These are phyloP conservation scores for Volucella bombylans DNA, from an alignment of 2,888 invertebrate genomes.

Conservation along the genomic window DNA sequence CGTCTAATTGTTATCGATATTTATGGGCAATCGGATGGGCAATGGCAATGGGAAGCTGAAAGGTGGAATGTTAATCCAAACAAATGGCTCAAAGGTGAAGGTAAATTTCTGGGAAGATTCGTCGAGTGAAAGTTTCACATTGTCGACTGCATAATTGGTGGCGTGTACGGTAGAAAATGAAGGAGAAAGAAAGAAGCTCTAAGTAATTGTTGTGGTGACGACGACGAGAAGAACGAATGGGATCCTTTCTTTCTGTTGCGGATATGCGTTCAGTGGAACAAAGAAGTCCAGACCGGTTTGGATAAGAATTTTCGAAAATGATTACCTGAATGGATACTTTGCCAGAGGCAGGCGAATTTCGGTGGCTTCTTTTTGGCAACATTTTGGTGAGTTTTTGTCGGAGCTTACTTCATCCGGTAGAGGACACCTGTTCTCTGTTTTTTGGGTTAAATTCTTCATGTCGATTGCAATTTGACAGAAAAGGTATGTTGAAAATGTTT, in stretches of 20 bases:
- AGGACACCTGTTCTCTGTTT: constrained; percentile 62
- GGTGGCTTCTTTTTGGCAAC: constrained; percentile 19
- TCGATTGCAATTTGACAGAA: constrained; percentile 17
- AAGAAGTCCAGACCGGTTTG: constrained; percentile 59
- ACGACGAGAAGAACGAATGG: not conserved
- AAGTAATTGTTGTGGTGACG: constrained; percentile 52
- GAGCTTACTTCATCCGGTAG: constrained; percentile 66
- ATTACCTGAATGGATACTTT: constrained; percentile 37
- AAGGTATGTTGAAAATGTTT: constrained; percentile 17
- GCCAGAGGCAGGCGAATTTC: constrained; percentile 47
- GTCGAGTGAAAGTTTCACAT: constrained; percentile 68
- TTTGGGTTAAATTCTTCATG: constrained; percentile 17
- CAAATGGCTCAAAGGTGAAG: constrained; percentile 73
- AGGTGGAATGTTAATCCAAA: constrained; percentile 73
- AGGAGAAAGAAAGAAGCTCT: constrained; percentile 45
- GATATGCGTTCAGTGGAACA: constrained; percentile 41
- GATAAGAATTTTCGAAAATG: constrained; percentile 59
- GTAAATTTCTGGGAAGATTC: constrained; percentile 71
- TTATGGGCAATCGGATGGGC: constrained; percentile 66
- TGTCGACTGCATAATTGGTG: constrained; percentile 42
- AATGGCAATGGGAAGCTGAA: constrained; percentile 67
- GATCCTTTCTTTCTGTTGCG: constrained; percentile 30
- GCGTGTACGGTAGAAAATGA: constrained; percentile 27
- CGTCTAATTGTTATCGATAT: constrained; percentile 72
- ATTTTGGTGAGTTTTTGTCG: constrained; percentile 45